Conservation (phyloP, 1,140 invertebrate species). For the Diuraphis noxia region DNA sequence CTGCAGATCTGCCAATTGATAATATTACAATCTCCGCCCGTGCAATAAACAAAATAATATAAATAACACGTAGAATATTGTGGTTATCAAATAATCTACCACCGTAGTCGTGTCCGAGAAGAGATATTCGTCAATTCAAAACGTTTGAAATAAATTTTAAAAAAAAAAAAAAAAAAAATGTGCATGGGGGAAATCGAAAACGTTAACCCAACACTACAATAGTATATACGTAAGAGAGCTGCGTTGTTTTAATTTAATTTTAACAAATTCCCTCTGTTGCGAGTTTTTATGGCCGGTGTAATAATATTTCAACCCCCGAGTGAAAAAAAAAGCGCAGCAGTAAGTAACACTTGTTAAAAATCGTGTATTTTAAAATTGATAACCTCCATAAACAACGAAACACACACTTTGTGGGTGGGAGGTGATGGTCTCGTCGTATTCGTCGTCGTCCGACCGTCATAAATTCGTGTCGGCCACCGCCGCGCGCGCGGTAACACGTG, state of each 20-base stretch:
- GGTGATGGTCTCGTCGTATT: background rate
- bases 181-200: background rate
- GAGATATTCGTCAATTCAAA: background rate
- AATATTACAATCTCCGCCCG: background rate
- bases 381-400: constrained; percentile 21
- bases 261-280: background rate
- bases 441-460: background rate
- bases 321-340: background rate
- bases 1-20: background rate
- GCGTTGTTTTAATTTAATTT: constrained; percentile 18
- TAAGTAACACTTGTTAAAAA: constrained; percentile 39
- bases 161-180: background rate
- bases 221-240: too few relatives aligned
- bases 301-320: background rate
- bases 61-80: background rate
- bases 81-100: background rate
- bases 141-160: background rate
- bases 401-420: background rate
- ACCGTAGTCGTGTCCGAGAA: background rate
- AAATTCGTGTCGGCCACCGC: background rate
- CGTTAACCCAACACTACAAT: background rate
- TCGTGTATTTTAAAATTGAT: constrained; percentile 30
- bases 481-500: constrained; percentile 23
- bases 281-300: background rate
- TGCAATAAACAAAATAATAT: background rate